A percentile compares a stretch with the other conserved stretches of the same genome.
Evolutionary conservation across 2,113 vertebrate genomes (phyloP).

Genomic region (Syngnathoides biaculeatus): DNA sequence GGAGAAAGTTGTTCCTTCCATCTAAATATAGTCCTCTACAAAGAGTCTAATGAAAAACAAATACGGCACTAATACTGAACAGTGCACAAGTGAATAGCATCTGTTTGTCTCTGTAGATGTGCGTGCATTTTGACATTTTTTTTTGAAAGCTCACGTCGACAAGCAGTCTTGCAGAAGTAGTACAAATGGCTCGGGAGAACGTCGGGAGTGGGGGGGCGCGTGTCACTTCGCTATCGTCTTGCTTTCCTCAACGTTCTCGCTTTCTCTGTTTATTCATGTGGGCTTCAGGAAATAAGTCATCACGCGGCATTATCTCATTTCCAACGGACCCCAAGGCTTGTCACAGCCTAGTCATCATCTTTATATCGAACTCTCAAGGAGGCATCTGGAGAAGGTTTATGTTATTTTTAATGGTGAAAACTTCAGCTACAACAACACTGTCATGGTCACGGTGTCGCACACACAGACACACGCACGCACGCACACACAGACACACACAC

Average conservation of each 20-base stretch:
- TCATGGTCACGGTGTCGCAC: conserved; percentile 44
- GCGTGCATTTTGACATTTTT: background rate
- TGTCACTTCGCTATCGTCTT: conserved; percentile 8
- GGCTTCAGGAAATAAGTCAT: conserved; percentile 57
- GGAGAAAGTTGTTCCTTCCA: conserved; percentile 18
- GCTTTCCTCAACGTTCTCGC: conserved; percentile 11
- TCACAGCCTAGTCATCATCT: conserved; percentile 19
- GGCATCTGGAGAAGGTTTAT: conserved; percentile 47
- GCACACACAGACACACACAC: conserved; percentile 7
- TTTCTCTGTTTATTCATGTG: conserved; percentile 49
- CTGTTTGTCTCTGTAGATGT: conserved; percentile 39
- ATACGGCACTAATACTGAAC: conserved; percentile 29
- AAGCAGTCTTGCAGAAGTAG: conserved; percentile 28
- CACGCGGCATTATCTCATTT: conserved; percentile 53
- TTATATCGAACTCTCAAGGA: conserved; percentile 35
- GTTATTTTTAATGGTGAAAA: conserved; percentile 57
- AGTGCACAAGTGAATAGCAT: conserved; percentile 33
- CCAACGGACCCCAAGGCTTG: conserved; percentile 30
- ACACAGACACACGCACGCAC: background rate
- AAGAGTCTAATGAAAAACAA: conserved; percentile 50
- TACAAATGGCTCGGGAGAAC: conserved; percentile 25
- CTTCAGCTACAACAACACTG: conserved; percentile 35
- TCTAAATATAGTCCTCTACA: conserved; percentile 45
- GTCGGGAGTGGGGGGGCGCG: background rate
- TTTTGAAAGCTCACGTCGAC: conserved; percentile 40